Evolutionary conservation across 2,888 invertebrate genomes (phyloP).

Genomic region (Macrophya annulata): DNA sequence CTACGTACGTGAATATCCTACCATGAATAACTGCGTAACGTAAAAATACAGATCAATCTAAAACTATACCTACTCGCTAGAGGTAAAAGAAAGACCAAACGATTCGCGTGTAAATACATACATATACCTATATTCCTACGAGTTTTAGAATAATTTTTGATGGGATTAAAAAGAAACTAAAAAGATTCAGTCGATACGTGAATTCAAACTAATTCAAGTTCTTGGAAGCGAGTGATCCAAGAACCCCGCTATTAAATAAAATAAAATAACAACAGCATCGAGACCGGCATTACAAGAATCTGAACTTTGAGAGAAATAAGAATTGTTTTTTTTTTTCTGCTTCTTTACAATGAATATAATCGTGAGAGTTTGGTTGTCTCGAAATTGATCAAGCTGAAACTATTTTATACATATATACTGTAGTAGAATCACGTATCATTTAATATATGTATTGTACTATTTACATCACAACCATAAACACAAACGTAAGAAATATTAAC

Average conservation of each 20-base stretch:
- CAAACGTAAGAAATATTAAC: constrained; percentile 64
- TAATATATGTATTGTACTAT: constrained; percentile 59
- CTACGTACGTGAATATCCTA: constrained; percentile 69
- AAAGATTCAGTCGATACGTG: constrained; percentile 13
- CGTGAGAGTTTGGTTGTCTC: constrained; percentile 3
- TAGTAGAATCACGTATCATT: constrained; percentile 21
- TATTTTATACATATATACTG: background rate
- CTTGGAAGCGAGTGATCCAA: background rate
- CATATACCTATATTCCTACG: background rate
- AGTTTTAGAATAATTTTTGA: constrained; percentile 9
- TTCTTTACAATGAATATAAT: background rate
- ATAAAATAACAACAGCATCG: background rate
- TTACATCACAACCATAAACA: constrained; percentile 73
- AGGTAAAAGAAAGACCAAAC: constrained; percentile 2
- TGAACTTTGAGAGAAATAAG: background rate
- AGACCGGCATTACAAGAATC: background rate
- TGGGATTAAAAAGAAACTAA: background rate
- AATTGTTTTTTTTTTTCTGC: background rate
- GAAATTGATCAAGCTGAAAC: background rate
- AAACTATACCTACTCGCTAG: constrained; percentile 15
- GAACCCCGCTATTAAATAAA: background rate
- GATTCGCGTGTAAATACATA: background rate
- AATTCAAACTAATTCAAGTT: background rate
- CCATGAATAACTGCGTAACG: constrained; percentile 6
- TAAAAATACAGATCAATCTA: constrained; percentile 41